Evolutionary conservation across 1,140 invertebrate genomes (phyloP).

Genomic region (Neotoxoptera formosana): DNA sequence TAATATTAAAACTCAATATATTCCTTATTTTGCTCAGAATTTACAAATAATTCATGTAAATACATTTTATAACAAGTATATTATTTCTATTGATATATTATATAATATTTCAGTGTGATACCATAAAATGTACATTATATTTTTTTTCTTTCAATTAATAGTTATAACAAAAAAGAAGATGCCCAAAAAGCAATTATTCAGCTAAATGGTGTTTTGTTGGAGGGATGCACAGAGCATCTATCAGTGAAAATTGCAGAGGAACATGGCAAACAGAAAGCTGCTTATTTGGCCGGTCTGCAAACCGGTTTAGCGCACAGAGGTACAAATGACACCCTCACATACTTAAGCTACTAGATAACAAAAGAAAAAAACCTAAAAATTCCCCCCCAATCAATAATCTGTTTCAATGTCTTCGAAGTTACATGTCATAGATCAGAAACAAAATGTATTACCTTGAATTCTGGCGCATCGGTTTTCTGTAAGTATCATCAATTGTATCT

Average conservation of each 20-base stretch:
- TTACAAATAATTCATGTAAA: background rate
- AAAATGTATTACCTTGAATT: slow-evolving; percentile 55
- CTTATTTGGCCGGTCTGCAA: slow-evolving; percentile 71
- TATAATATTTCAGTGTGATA: background rate
- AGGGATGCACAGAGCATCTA: slow-evolving; percentile 82
- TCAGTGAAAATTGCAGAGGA: slow-evolving; percentile 91
- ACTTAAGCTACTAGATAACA: slow-evolving; percentile 58
- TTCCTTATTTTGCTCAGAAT: background rate
- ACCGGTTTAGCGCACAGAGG: slow-evolving; percentile 68
- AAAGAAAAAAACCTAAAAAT: slow-evolving; percentile 45
- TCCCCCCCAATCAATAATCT: slow-evolving; percentile 36
- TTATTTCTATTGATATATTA: background rate
- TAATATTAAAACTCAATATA: background rate
- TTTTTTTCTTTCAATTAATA: slow-evolving; percentile 62
- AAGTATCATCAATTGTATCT: slow-evolving; percentile 56
- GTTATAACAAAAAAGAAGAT: slow-evolving; percentile 83
- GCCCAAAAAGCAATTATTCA: slow-evolving; percentile 86
- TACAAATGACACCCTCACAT: slow-evolving; percentile 57
- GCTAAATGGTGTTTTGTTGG: slow-evolving; percentile 84
- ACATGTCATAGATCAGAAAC: slow-evolving; percentile 58
- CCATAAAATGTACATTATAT: background rate
- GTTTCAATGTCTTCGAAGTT: slow-evolving; percentile 57
- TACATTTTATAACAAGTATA: background rate
- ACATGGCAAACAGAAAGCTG: slow-evolving; percentile 88
- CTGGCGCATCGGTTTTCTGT: slow-evolving; percentile 52